These are phyloP conservation scores for Planiliza haematocheilus DNA, from an alignment of 2,113 vertebrate genomes.

Conservation along the genomic window DNA sequence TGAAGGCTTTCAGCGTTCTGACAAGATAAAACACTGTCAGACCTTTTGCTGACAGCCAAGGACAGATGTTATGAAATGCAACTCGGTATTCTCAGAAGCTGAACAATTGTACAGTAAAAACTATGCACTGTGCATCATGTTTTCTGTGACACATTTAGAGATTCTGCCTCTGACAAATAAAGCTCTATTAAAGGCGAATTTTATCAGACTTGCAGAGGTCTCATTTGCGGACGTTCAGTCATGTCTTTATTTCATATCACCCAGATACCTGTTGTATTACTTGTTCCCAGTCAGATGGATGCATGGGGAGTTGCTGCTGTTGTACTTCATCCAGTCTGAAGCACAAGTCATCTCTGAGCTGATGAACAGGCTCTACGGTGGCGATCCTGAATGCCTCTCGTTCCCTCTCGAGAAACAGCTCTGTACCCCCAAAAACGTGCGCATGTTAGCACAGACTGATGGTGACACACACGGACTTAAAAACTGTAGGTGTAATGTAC, in stretches of 20 bases:
- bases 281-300: constrained; percentile 66
- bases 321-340: constrained; percentile 78
- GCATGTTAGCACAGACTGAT: constrained; percentile 7
- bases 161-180: not conserved
- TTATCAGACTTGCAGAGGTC: not conserved
- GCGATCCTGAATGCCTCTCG: constrained; percentile 76
- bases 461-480: not conserved
- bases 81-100: constrained; percentile 2
- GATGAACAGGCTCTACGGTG: constrained; percentile 85
- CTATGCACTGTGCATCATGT: not conserved
- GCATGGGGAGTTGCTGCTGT: constrained; percentile 41
- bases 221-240: not conserved
- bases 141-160: constrained; percentile 1
- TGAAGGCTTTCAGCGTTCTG: not conserved
- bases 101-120: not conserved
- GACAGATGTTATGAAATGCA: not conserved
- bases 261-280: constrained; percentile 86
- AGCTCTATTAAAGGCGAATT: not conserved
- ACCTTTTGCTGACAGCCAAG: not conserved
- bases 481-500: constrained; percentile 56
- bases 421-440: constrained; percentile 74
- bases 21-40: not conserved
- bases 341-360: constrained; percentile 86
- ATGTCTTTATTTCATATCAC: not conserved
- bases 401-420: constrained; percentile 81